phyloP scores from a whole-genome alignment of 2,888 invertebrate species.

The Pachydiplax longipennis region DNA sequence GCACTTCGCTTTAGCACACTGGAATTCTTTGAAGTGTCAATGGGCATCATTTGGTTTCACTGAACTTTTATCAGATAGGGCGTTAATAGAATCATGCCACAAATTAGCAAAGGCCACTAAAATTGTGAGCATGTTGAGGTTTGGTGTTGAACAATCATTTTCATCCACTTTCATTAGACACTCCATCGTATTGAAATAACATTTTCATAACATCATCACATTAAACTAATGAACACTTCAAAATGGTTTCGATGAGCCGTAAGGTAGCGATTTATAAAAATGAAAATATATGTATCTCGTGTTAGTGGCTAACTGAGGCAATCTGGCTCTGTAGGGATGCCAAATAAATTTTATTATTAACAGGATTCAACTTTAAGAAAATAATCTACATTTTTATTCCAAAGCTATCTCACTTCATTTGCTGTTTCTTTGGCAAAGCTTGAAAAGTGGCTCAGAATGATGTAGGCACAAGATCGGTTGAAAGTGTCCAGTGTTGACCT shows the following conservation, averaged over 20 bases:
- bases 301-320: slow-evolving; percentile 29
- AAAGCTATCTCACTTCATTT: background rate
- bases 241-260: background rate
- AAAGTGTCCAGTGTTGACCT: background rate
- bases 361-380: background rate
- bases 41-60: background rate
- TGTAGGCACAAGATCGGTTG: background rate
- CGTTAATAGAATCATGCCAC: background rate
- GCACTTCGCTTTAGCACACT: background rate
- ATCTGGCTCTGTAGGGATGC: background rate
- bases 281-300: background rate
- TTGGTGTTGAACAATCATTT: background rate
- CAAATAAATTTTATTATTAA: background rate
- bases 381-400: background rate
- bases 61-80: background rate
- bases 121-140: background rate
- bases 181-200: background rate
- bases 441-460: background rate
- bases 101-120: background rate
- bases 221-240: slow-evolving; percentile 4
- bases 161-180: background rate
- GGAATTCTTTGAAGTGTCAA: slow-evolving; percentile 32
- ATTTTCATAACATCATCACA: background rate
- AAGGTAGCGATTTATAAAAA: slow-evolving; percentile 2
- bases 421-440: background rate